Evolutionary conservation across 2,113 vertebrate species (phyloP).

Genomic region (Anhinga rufa): DNA sequence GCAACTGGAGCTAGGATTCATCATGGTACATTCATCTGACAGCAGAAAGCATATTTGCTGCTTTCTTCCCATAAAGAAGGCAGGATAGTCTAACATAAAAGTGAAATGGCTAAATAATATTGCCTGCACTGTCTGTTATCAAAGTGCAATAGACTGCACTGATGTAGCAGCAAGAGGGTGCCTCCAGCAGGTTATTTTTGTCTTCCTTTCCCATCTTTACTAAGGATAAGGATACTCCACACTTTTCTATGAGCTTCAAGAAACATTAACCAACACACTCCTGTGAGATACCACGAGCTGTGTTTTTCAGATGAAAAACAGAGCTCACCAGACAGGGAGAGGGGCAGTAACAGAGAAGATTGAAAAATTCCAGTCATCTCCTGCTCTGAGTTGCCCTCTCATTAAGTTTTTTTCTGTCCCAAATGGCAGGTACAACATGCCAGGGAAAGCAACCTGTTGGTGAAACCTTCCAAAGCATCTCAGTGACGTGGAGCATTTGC

Average conservation of each 20-base stretch:
- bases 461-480: neutral
- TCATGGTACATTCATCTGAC: neutral
- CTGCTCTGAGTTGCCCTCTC: neutral
- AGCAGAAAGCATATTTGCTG: neutral
- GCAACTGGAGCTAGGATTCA: neutral
- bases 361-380: neutral
- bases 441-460: neutral
- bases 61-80: neutral
- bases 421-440: neutral
- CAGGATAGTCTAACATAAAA: neutral
- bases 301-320: neutral
- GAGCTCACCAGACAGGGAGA: neutral
- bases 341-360: neutral
- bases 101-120: neutral
- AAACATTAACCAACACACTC: neutral
- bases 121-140: neutral
- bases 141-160: neutral
- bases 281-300: neutral
- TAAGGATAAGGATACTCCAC: neutral
- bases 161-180: neutral
- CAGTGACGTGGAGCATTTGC: neutral
- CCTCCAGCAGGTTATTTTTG: neutral
- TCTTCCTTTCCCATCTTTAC: neutral
- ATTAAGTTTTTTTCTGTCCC: neutral
- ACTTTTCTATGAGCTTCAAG: neutral